Evolutionary conservation across 2,888 invertebrate species (phyloP).

Genomic region (Drosophila mettleri): DNA sequence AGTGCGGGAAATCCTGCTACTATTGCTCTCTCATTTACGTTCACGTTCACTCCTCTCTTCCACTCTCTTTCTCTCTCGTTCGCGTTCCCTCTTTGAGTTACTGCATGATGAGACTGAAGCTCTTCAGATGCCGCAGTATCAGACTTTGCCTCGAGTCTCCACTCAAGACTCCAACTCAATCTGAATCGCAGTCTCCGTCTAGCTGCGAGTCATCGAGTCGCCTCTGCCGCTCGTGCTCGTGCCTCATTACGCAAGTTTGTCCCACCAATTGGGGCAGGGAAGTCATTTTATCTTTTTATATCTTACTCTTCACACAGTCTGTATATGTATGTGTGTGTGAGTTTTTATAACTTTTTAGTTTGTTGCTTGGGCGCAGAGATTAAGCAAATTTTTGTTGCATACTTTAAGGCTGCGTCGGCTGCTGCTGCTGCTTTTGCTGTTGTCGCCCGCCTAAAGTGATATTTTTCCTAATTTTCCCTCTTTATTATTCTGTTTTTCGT

Average conservation of each 20-base stretch:
- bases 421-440: slow-evolving; percentile 32
- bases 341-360: slow-evolving; percentile 78
- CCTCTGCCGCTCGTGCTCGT: slow-evolving; percentile 40
- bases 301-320: slow-evolving; percentile 71
- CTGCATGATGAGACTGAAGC: slow-evolving; percentile 61
- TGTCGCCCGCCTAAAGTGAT: slow-evolving; percentile 56
- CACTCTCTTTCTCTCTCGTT: neutral
- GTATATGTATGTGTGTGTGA: slow-evolving; percentile 20
- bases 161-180: slow-evolving; percentile 14
- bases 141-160: slow-evolving; percentile 15
- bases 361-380: slow-evolving; percentile 58
- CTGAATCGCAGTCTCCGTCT: slow-evolving; percentile 3
- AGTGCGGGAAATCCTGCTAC: slow-evolving; percentile 29
- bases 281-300: slow-evolving; percentile 47
- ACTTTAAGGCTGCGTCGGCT: slow-evolving; percentile 45
- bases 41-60: no score
- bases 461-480: slow-evolving; percentile 62
- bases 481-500: slow-evolving; percentile 74
- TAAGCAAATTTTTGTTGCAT: slow-evolving; percentile 70
- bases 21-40: neutral
- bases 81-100: slow-evolving; percentile 3
- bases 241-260: slow-evolving; percentile 72
- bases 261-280: slow-evolving; percentile 34
- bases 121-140: slow-evolving; percentile 54
- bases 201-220: slow-evolving; percentile 44